Base-by-base conservation (phyloP, 2,888 invertebrate species). In the Drosophila stalkeri region DNA sequence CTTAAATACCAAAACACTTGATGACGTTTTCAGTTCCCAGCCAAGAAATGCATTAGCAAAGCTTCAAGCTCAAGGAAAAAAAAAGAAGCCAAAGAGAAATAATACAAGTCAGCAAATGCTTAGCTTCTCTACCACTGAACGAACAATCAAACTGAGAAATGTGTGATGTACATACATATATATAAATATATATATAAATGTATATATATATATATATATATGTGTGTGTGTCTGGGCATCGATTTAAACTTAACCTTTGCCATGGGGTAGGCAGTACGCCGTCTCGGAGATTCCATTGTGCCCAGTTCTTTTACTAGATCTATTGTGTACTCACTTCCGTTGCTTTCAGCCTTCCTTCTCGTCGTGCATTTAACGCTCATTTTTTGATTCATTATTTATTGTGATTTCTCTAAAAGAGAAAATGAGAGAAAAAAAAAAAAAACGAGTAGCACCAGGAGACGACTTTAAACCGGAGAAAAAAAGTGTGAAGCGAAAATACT, bases 371-470 rank as follows among this genome's bases (percentile, higher is more conserved):
- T 89, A 91, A 89, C 87, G 91, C 91, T 91, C 89, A 86, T 86
- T 91, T 89, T 84, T 87, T 87, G 83, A 86, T 90, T 81, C 85
- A 83, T 90, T 90, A 91, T 91, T 89, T 90, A 91, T 86, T 87
- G 90, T 87, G 89, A 89, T 82, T 79, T 77, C 77, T 76, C 81
- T 86, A 77, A 88, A 31, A 55, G 37, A 31, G 33, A 52, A 20
- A 37, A 39, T 12, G 18, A 51, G 31, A 35, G 23, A 37, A 0
- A 2, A 27, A n/a, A 18, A 39, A 7, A 27, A 54, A 37, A 89
- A 87, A 85, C 82, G 73, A 74, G 80, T 69, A 75, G 74, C 68
- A 55, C 63, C 46, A 57, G 71, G 72, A 68, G 72, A 69, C 66
- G 72, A 73, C 65, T 72, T 71, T 66, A 68, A 63, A 62, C 57